These are phyloP conservation scores for Tor tambroides DNA, from an alignment of 2,113 vertebrate genomes.

Conservation along the genomic window DNA sequence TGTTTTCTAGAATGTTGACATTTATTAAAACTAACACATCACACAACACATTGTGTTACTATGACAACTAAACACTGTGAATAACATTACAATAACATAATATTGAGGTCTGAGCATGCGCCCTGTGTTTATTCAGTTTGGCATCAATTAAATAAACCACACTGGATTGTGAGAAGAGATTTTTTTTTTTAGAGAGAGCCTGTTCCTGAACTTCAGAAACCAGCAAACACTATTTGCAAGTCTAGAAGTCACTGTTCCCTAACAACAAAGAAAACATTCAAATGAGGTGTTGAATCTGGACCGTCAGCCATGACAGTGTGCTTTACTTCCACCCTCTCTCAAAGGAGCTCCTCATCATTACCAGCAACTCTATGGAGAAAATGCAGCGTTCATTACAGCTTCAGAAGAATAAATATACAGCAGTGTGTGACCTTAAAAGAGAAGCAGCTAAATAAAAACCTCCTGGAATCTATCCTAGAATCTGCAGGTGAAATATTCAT, in stretches of 20 bases:
- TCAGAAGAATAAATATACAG: no score
- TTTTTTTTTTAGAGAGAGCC: neutral
- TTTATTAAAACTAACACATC: no score
- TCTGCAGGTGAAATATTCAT: no score
- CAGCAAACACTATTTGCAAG: neutral
- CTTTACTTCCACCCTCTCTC: neutral
- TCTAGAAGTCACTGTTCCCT: neutral
- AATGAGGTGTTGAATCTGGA: neutral
- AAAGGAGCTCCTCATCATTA: neutral
- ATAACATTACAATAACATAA: neutral
- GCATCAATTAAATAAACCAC: neutral
- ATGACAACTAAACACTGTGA: neutral
- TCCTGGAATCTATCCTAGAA: no score
- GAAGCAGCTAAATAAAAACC: no score
- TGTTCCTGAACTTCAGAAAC: neutral
- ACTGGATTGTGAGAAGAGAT: neutral
- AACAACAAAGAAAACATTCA: neutral
- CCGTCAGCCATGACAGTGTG: neutral
- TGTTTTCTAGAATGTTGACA: no score
- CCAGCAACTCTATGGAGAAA: neutral
- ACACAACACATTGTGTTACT: neutral
- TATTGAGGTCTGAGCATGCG: neutral
- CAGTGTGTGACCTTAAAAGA: no score
- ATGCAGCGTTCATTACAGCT: no score
- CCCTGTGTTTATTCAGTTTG: neutral